Evolutionary conservation across 2,113 vertebrate species (phyloP).

Genomic region (Orientallactaga bullata): DNA sequence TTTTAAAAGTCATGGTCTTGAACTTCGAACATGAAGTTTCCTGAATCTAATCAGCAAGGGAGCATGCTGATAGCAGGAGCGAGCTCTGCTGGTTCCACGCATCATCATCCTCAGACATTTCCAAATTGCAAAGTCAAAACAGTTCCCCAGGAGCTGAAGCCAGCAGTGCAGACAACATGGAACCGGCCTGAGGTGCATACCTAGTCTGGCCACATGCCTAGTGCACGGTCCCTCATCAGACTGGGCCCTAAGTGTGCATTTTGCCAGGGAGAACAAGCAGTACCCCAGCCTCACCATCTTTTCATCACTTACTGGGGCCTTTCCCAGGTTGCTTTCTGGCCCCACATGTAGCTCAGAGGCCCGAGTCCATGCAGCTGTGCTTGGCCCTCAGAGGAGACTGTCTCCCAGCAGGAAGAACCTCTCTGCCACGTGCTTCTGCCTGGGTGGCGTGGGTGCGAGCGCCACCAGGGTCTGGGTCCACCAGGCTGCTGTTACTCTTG

Average conservation of each 20-base stretch:
- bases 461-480: neutral
- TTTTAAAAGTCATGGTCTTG: too few relatives aligned
- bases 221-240: neutral
- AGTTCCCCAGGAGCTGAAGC: neutral
- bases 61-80: neutral
- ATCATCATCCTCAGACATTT: neutral
- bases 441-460: neutral
- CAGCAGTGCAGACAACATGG: neutral
- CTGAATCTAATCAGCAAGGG: neutral
- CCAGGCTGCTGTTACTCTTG: neutral
- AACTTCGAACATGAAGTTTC: neutral
- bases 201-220: neutral
- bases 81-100: neutral
- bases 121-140: neutral
- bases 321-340: neutral
- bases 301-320: too few relatives aligned
- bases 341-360: accelerated
- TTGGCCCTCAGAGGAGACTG: neutral
- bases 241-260: neutral
- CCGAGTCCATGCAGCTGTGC: neutral
- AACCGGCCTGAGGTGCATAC: neutral
- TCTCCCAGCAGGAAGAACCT: neutral
- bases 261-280: neutral
- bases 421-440: neutral
- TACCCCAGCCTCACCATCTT: neutral